These are phyloP conservation scores for Zaprionus lachaisei DNA, from an alignment of 1,140 invertebrate genomes.

Conservation along the genomic window DNA sequence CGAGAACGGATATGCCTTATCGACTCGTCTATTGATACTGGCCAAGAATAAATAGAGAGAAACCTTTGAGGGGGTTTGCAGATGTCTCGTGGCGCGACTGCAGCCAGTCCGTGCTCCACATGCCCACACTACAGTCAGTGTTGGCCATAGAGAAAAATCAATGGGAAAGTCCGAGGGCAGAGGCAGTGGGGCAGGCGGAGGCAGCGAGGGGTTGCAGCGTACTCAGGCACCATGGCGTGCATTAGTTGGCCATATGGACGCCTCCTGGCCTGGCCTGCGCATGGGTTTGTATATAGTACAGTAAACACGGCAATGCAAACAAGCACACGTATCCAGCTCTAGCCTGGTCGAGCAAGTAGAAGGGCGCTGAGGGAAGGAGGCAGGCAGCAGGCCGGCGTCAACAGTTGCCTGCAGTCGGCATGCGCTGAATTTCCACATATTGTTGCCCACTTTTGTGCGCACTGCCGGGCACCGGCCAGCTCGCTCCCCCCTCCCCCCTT, in stretches of 20 bases:
- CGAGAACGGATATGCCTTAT: background rate
- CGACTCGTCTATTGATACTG: slow-evolving; percentile 2
- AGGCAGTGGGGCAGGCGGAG: background rate
- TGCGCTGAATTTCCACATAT: slow-evolving; percentile 81
- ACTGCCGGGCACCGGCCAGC: slow-evolving; percentile 48
- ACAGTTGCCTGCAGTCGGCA: slow-evolving; percentile 70
- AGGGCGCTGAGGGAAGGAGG: background rate
- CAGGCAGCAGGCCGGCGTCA: slow-evolving; percentile 27
- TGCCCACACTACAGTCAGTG: slow-evolving; percentile 18
- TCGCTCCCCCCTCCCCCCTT: background rate
- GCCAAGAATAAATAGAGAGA: background rate
- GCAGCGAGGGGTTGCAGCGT: slow-evolving; percentile 19
- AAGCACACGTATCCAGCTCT: slow-evolving; percentile 13
- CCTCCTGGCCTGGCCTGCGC: slow-evolving; percentile 37
- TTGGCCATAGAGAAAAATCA: slow-evolving; percentile 67
- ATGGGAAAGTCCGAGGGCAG: slow-evolving; percentile 38
- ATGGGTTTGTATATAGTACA: slow-evolving; percentile 66
- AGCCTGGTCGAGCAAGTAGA: background rate
- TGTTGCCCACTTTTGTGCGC: slow-evolving; percentile 78
- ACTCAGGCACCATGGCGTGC: slow-evolving; percentile 67
- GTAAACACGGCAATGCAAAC: slow-evolving; percentile 76
- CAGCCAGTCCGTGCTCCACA: background rate
- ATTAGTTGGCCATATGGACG: slow-evolving; percentile 72
- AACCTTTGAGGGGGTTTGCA: background rate
- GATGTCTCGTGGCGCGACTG: background rate